Percentiles rank a stretch among this genome's conserved stretches.
phyloP scores from a whole-genome alignment of 2,113 vertebrate species.

The Pandion haliaetus region DNA sequence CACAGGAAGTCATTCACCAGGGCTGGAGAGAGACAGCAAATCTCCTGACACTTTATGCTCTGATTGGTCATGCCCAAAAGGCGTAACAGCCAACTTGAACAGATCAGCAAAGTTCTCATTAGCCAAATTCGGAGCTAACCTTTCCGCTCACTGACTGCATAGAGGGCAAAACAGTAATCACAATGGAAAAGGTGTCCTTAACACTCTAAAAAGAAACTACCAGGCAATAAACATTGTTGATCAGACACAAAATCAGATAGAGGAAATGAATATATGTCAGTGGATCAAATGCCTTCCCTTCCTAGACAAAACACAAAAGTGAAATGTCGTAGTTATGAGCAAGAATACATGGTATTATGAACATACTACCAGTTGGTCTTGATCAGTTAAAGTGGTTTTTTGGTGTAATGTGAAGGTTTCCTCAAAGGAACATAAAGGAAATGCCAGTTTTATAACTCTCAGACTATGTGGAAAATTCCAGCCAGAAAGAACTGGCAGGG shows the following conservation, averaged over 20 bases:
- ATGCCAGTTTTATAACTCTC: neutral
- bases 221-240: neutral
- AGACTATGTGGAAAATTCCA: neutral
- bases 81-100: conserved; percentile 9
- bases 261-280: neutral
- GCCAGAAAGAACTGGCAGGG: neutral
- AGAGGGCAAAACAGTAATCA: conserved; percentile 30
- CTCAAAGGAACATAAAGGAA: neutral
- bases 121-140: conserved; percentile 22
- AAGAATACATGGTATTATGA: neutral
- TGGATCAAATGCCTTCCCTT: neutral
- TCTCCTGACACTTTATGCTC: conserved; percentile 29
- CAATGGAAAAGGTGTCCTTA: conserved; percentile 18
- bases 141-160: neutral
- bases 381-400: neutral
- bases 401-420: neutral
- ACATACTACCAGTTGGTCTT: neutral
- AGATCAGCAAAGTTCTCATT: conserved; percentile 61
- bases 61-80: conserved; percentile 44
- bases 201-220: neutral
- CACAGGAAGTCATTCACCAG: neutral
- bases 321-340: neutral
- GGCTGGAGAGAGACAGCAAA: neutral
- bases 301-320: neutral
- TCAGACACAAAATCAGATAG: neutral